These are phyloP conservation scores for Amphiprion ocellaris DNA, from an alignment of 2,113 vertebrate genomes.

Conservation along the genomic window DNA sequence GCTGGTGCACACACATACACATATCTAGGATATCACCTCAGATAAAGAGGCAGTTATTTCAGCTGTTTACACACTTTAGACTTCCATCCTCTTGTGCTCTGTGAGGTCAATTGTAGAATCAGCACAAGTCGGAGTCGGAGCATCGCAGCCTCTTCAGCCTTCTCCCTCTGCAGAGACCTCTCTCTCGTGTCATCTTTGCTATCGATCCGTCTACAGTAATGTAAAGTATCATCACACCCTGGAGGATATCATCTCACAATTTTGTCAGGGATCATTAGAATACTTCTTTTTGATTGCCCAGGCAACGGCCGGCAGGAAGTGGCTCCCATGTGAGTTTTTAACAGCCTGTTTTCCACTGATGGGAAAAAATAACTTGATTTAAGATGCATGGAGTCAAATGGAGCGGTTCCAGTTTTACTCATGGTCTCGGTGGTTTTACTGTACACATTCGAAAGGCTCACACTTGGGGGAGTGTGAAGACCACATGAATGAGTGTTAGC, in stretches of 20 bases:
- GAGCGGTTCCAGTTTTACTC: slow-evolving; percentile 44
- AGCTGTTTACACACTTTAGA: neutral
- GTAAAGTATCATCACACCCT: slow-evolving; percentile 83
- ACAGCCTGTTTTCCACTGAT: slow-evolving; percentile 48
- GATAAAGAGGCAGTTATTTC: neutral
- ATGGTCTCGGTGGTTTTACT: slow-evolving; percentile 31
- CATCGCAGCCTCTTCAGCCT: slow-evolving; percentile 40
- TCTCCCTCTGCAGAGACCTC: slow-evolving; percentile 57
- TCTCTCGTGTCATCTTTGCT: slow-evolving; percentile 62
- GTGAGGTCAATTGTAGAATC: slow-evolving; percentile 48
- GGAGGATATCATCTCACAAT: slow-evolving; percentile 81
- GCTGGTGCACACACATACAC: neutral
- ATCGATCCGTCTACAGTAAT: slow-evolving; percentile 84
- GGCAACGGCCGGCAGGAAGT: slow-evolving; percentile 44
- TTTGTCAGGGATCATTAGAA: slow-evolving; percentile 85
- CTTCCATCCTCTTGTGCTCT: neutral
- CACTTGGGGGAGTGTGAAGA: slow-evolving; percentile 35
- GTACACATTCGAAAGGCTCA: slow-evolving; percentile 36
- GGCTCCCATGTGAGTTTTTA: slow-evolving; percentile 66
- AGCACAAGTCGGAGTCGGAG: slow-evolving; percentile 22
- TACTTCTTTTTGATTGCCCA: slow-evolving; percentile 75
- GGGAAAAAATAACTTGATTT: slow-evolving; percentile 53
- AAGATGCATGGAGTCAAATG: slow-evolving; percentile 59
- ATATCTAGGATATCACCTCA: no score
- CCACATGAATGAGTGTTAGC: slow-evolving; percentile 30